Evolutionary conservation across 1,140 invertebrate genomes (phyloP), one percentile per base, ranked within the genome.

Genomic region (Globodera rostochiensis): DNA sequence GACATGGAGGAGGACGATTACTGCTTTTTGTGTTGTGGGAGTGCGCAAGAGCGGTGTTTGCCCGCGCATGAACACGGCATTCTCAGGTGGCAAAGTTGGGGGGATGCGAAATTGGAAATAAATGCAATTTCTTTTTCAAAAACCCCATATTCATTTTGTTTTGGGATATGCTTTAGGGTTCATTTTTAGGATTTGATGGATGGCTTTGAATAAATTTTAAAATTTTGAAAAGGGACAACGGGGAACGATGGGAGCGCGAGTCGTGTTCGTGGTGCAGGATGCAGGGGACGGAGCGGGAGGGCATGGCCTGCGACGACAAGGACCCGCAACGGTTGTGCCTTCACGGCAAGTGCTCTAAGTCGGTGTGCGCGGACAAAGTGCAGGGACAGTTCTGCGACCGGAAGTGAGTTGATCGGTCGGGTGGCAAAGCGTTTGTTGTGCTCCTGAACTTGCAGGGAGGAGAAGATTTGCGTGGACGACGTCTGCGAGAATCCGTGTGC

Each of bases 331-430:
- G 88, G 53, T 74, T 89, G 36, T 89, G 88, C 74, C 83, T 90
- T 9, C 87, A 88, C n/a, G 88, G 88, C 15, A 90, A 90, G 75
- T 89, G 88, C 83, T 88, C 88, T 47, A 90, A 90, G 67, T 89
- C 87, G 11, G 88, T 89, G 19, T 89, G 88, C 74, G 84, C 88
- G 81, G 84, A 89, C 78, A 89, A 89, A 77, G 77, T 74, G 49
- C 84, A 89, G 53, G 88, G 88, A 2, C 70, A 77, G 47, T 89
- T 85, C 73, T 89, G 89, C 77, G 88, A 89, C 81, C 50, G 89
- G 76, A 90, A 90, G 88, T 88, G 73, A 74, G 86, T 88, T 57
- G 36, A 21, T 69, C 36, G 46, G 13, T 15, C 9, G 47, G 25
- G 19, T 21, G 5, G 6, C 49, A 5, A 45, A 46, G 11, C 25